These are phyloP conservation scores for Crotalus horridus DNA, from an alignment of 2,113 vertebrate genomes.

Conservation along the genomic window DNA sequence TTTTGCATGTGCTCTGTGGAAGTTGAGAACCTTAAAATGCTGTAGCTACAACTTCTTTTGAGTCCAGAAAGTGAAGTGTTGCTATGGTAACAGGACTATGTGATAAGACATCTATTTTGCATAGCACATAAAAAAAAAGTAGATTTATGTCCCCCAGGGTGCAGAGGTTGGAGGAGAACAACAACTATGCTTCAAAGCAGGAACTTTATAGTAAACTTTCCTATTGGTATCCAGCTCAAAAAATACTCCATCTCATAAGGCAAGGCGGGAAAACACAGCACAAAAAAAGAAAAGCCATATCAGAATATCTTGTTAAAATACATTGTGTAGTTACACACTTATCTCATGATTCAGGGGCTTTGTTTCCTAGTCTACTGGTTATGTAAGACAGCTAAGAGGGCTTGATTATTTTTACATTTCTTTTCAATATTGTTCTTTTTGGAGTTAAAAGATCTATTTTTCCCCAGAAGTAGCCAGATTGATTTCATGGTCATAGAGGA, in stretches of 20 bases:
- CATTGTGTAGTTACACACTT: slow-evolving; percentile 34
- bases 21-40: slow-evolving; percentile 75
- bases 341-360: slow-evolving; percentile 59
- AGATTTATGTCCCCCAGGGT: slow-evolving; percentile 57
- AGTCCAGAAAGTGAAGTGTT: slow-evolving; percentile 81
- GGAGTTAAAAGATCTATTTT: slow-evolving; percentile 60
- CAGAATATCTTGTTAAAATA: slow-evolving; percentile 52
- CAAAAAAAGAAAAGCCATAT: slow-evolving; percentile 4
- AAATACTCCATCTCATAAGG: slow-evolving; percentile 63
- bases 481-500: slow-evolving; percentile 57
- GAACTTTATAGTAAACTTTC: slow-evolving; percentile 50
- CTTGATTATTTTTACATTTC: slow-evolving; percentile 62
- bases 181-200: slow-evolving; percentile 51
- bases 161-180: slow-evolving; percentile 49
- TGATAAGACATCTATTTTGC: slow-evolving; percentile 79
- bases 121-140: slow-evolving; percentile 78
- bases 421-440: slow-evolving; percentile 72
- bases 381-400: slow-evolving; percentile 60
- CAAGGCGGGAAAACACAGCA: slow-evolving; percentile 52
- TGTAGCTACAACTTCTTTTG: slow-evolving; percentile 76
- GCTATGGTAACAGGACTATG: slow-evolving; percentile 82
- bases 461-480: slow-evolving; percentile 64
- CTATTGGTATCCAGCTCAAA: slow-evolving; percentile 50
- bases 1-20: slow-evolving; percentile 67
- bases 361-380: slow-evolving; percentile 61